A percentile compares a stretch with the other conserved stretches of the same genome.
phyloP scores from a whole-genome alignment of 2,113 vertebrate genomes.

The Bubalus kerabau region DNA sequence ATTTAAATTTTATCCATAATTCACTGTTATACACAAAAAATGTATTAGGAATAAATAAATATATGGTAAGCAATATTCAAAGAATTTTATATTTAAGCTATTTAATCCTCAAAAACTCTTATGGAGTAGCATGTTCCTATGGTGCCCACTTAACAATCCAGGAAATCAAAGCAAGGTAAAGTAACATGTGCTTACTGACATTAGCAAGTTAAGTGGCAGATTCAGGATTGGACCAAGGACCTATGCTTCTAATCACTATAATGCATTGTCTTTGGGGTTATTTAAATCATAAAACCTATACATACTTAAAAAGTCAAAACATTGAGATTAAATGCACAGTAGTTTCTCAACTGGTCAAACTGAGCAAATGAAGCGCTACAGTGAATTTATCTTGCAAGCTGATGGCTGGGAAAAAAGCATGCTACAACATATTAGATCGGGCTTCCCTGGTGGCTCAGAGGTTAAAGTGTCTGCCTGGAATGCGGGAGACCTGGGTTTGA shows the following conservation, averaged over 20 bases:
- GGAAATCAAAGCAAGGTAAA: neutral
- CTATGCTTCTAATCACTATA: neutral
- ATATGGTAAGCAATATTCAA: neutral
- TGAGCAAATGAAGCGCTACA: neutral
- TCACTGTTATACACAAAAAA: neutral
- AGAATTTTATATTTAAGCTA: slow-evolving; percentile 27
- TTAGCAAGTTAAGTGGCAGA: neutral
- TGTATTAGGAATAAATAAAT: neutral
- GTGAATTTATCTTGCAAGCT: neutral
- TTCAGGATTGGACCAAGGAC: neutral
- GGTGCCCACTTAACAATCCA: neutral
- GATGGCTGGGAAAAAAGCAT: neutral
- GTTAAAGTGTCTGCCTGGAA: no score
- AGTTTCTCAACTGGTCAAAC: neutral
- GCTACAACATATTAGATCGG: neutral
- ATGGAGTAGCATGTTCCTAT: neutral
- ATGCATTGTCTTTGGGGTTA: neutral
- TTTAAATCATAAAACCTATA: neutral
- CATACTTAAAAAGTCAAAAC: neutral
- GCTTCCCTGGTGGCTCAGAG: no score
- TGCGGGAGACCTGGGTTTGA: no score
- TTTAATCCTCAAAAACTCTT: neutral
- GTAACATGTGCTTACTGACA: neutral
- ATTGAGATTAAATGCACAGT: neutral
- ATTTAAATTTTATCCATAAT: slow-evolving; percentile 27